A percentile compares a stretch with the other conserved stretches of the same genome.
phyloP scores from a whole-genome alignment of 2,888 invertebrate genomes.

The Eupithecia pulchellata region DNA sequence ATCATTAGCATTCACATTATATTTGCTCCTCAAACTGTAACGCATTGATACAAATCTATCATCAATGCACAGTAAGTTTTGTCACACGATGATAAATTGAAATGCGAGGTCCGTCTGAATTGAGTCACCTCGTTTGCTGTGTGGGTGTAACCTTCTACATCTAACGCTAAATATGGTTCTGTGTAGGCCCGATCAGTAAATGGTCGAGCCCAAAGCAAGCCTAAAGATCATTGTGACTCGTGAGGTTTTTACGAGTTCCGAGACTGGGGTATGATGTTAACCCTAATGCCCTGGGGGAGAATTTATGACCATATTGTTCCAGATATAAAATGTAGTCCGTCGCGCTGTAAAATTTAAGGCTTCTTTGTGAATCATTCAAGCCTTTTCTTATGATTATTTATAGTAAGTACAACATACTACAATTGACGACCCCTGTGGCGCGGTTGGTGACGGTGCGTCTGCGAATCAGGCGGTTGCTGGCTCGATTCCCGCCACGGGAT shows the following conservation, averaged over 20 bases:
- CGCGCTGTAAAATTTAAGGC: conserved; percentile 19
- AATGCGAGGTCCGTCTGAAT: conserved; percentile 44
- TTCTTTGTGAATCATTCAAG: conserved; percentile 11
- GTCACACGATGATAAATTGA: conserved; percentile 11
- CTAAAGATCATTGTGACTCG: conserved; percentile 32
- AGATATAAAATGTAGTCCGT: conserved; percentile 26
- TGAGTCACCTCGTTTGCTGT: conserved; percentile 62
- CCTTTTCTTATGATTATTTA: conserved; percentile 3
- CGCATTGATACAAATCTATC: conserved; percentile 17
- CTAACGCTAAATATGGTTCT: conserved; percentile 65
- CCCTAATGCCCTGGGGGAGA: conserved; percentile 20
- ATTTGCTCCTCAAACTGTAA: conserved; percentile 10
- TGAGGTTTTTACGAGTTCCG: conserved; percentile 23
- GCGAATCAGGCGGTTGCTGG: too few species aligned
- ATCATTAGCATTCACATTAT: conserved; percentile 2
- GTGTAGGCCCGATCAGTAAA: conserved; percentile 59
- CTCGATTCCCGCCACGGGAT: too few species aligned
- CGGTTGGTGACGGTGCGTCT: too few species aligned
- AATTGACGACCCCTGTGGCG: too few species aligned
- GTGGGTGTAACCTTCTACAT: conserved; percentile 75
- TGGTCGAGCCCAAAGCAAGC: conserved; percentile 3
- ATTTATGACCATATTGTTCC: conserved; percentile 36
- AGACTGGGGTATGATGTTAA: conserved; percentile 15
- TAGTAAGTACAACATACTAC: too few species aligned
- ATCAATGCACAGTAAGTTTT: background rate